Evolutionary conservation across 1,140 invertebrate species (phyloP), one percentile per base, ranked within the genome.

Genomic region (Meloidogyne chitwoodi): DNA sequence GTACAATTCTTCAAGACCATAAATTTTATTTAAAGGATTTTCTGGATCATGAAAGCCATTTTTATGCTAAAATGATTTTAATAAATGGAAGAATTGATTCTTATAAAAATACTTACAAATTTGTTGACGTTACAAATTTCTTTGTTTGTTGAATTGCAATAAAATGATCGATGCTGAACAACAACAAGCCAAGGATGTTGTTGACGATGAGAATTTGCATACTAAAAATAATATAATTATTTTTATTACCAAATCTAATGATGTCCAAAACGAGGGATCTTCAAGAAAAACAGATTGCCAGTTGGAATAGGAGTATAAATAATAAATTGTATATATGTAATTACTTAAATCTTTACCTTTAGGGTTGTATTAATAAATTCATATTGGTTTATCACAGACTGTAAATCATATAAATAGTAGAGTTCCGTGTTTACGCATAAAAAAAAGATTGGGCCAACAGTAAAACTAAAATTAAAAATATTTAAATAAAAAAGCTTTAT

Each of bases 1-100:
- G n/a, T 34, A 72, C 10, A 72, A 31, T 63, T 72, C 70, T 63
- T 72, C 70, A 56, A 72, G 56, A 19, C 70, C 70, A 63, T 72
- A 72, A n/a, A 64, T n/a, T 26, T 38, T 48, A n/a, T 62, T 72
- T 24, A 31, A 14, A 2, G 70, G 41, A 29, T 69, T 56, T 11
- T 72, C 14, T 34, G 61, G 26, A 1, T 41, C 22, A 3, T 48
- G 70, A 14, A 72, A 10, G 10, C 70, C 70, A 63, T 72, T 22
- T 72, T 72, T 72, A 63, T 72, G 70, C 70, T 72, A 6, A 61
- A 27, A 22, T n/a, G 26, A 16, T 27, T 8, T 16, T 27, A 44
- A 71, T 4, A 10, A 26, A 61, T 24, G 10, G 2, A 48, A 2
- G 16, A 48, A 11, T 16, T 48, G 19, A 38, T 44, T 3, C 27